Evolutionary conservation across 2,113 vertebrate genomes (phyloP).

Genomic region (Girardinichthys multiradiatus): DNA sequence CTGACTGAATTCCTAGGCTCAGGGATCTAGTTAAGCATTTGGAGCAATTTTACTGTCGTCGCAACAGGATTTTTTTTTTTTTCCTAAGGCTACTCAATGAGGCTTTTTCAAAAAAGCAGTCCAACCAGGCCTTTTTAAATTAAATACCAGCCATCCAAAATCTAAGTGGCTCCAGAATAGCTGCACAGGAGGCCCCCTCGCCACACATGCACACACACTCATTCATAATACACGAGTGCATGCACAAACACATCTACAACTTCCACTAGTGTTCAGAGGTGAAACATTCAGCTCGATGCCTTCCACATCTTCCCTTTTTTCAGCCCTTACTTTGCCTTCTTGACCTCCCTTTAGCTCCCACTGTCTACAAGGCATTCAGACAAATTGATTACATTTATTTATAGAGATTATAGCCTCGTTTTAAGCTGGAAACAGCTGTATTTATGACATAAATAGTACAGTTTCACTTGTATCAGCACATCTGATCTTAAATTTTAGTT

Average conservation of each 20-base stretch:
- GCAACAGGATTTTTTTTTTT: too few species aligned
- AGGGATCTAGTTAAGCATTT: slow-evolving; percentile 46
- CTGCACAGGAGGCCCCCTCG: slow-evolving; percentile 34
- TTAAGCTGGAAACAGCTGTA: slow-evolving; percentile 29
- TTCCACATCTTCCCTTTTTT: slow-evolving; percentile 36
- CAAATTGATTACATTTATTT: background rate
- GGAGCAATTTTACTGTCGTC: slow-evolving; percentile 16
- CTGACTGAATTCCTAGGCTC: slow-evolving; percentile 50
- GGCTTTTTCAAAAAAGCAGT: slow-evolving; percentile 64
- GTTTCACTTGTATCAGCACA: slow-evolving; percentile 28
- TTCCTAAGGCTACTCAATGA: slow-evolving; percentile 60
- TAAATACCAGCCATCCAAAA: slow-evolving; percentile 51
- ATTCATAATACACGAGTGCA: background rate
- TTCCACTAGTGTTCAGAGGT: slow-evolving; percentile 45
- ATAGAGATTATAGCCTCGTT: background rate
- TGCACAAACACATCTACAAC: slow-evolving; percentile 1
- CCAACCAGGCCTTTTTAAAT: slow-evolving; percentile 53
- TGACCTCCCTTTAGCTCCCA: slow-evolving; percentile 15
- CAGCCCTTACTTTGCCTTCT: slow-evolving; percentile 5
- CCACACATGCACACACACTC: slow-evolving; percentile 4
- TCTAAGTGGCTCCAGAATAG: slow-evolving; percentile 57
- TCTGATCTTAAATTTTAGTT: slow-evolving; percentile 32
- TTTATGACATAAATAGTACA: slow-evolving; percentile 8
- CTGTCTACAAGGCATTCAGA: slow-evolving; percentile 11
- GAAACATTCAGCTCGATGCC: slow-evolving; percentile 35